A percentile compares a stretch with the other conserved stretches of the same genome.
These are phyloP conservation scores for Scleropages formosus DNA, from an alignment of 2,797 vertebrate species.

Conservation along the genomic window DNA sequence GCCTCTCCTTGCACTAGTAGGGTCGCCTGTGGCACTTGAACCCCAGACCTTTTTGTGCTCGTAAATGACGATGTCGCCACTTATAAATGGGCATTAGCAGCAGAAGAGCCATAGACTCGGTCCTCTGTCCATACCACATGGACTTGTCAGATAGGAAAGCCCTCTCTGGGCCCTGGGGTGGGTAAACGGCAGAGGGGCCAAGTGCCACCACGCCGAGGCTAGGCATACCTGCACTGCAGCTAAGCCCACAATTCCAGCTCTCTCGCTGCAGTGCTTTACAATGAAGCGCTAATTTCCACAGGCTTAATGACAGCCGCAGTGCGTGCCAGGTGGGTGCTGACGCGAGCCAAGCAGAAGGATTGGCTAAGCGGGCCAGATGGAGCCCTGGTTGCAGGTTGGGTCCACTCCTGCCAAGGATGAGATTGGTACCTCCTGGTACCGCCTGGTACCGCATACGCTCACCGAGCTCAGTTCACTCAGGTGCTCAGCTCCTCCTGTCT, in stretches of 20 bases:
- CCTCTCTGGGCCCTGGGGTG: conserved; percentile 40
- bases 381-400: not conserved
- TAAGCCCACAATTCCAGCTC: conserved; percentile 41
- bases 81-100: not conserved
- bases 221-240: conserved; percentile 40
- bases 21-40: no score
- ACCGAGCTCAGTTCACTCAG: no score
- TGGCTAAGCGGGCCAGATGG: conserved; percentile 38
- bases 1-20: no score
- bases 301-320: conserved; percentile 50
- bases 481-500: no score
- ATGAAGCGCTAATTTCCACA: conserved; percentile 54
- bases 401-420: not conserved
- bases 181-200: not conserved
- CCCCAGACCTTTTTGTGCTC: no score
- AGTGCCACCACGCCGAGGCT: conserved; percentile 27
- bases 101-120: not conserved
- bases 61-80: no score
- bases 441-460: not conserved
- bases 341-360: conserved; percentile 51
- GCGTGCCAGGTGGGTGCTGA: conserved; percentile 57
- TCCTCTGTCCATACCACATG: not conserved
- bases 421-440: not conserved
- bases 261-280: conserved; percentile 45
- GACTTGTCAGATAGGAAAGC: not conserved